Evolutionary conservation across 2,113 vertebrate species (phyloP).

Genomic region (Otocyon megalotis): DNA sequence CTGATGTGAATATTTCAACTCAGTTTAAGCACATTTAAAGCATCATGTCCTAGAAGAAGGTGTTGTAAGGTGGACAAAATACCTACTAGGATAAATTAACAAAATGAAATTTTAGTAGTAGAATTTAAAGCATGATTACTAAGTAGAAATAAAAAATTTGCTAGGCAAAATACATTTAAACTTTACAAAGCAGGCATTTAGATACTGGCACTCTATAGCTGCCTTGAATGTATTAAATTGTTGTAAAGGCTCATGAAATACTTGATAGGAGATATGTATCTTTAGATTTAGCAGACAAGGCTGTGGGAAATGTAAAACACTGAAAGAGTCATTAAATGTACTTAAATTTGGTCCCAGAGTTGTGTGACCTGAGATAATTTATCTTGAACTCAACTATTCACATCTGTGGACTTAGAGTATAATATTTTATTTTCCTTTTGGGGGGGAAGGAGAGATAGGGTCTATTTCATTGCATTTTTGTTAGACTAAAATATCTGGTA

Average conservation of each 20-base stretch:
- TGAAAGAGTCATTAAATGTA: not conserved
- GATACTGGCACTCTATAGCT: no score
- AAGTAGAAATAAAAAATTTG: not conserved
- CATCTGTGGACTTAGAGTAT: not conserved
- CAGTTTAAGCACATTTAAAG: not conserved
- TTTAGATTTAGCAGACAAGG: not conserved
- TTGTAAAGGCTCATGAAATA: not conserved
- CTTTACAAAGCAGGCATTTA: not conserved
- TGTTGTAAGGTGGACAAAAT: not conserved
- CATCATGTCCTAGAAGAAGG: not conserved
- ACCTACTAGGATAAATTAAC: not conserved
- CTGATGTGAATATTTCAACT: not conserved
- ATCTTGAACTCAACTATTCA: not conserved
- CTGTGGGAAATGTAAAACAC: not conserved
- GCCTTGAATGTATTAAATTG: not conserved
- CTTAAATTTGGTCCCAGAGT: not conserved
- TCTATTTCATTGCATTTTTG: not conserved
- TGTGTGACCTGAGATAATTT: not conserved
- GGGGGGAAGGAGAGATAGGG: fast-evolving
- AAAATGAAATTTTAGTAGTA: not conserved
- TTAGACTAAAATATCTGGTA: not conserved
- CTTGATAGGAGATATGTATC: not conserved
- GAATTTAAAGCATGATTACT: not conserved
- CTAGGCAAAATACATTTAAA: not conserved
- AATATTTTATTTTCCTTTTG: not conserved